Percentiles rank a stretch among this genome's conserved stretches.
phyloP scores from a whole-genome alignment of 2,888 invertebrate species.

The Volucella inanis region DNA sequence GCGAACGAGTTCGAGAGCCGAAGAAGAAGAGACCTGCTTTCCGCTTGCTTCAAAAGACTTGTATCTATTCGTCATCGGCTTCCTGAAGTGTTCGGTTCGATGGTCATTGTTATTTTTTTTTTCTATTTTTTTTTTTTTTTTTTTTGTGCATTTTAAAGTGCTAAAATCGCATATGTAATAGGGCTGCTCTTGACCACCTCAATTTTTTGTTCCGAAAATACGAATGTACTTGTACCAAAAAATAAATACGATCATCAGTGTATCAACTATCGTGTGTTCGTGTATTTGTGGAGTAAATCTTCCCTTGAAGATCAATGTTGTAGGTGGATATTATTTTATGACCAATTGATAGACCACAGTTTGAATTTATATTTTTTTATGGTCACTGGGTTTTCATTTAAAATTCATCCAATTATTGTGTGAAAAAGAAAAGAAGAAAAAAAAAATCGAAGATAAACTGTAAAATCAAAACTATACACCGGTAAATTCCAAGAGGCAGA shows the following conservation, averaged over 20 bases:
- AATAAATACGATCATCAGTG: slow-evolving; percentile 3
- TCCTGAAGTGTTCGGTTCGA: slow-evolving; percentile 82
- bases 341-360: slow-evolving; percentile 13
- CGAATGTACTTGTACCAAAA: not conserved
- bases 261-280: not conserved
- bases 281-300: slow-evolving; percentile 18
- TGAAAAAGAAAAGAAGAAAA: slow-evolving; percentile 33
- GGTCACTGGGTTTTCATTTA: slow-evolving; percentile 67
- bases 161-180: not conserved
- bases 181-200: not conserved
- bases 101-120: slow-evolving; percentile 66
- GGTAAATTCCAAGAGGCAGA: slow-evolving; percentile 72
- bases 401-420: slow-evolving; percentile 60
- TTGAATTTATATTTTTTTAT: slow-evolving; percentile 31
- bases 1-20: slow-evolving; percentile 59
- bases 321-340: slow-evolving; percentile 49
- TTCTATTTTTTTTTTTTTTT: no score
- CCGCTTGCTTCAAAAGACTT: slow-evolving; percentile 49
- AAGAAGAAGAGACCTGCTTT: slow-evolving; percentile 64
- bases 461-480: slow-evolving; percentile 73
- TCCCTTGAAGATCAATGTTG: not conserved
- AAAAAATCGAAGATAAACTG: slow-evolving; percentile 60
- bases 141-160: not conserved
- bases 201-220: not conserved
- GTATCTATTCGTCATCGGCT: slow-evolving; percentile 82